These are phyloP conservation scores for Diplodus puntazzo DNA, from an alignment of 2,797 vertebrate species.

Conservation along the genomic window DNA sequence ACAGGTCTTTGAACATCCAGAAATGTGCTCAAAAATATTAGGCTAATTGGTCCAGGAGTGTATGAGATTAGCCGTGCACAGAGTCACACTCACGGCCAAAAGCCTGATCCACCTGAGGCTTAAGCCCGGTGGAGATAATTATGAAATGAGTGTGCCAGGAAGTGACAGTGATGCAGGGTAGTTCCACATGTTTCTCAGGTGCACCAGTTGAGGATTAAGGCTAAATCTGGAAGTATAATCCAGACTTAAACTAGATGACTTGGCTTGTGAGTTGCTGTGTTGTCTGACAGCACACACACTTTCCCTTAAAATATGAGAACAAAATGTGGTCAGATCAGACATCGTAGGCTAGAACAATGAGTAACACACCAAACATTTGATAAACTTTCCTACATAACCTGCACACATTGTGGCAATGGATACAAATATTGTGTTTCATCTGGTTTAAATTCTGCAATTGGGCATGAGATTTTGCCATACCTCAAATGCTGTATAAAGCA, in stretches of 20 bases:
- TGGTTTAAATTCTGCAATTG: not conserved
- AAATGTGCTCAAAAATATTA: too few species aligned
- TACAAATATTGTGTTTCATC: not conserved
- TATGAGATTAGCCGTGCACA: too few species aligned
- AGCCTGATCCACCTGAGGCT: too few species aligned
- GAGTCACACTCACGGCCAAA: too few species aligned
- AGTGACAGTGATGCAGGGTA: not conserved
- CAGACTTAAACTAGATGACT: not conserved
- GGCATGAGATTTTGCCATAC: not conserved
- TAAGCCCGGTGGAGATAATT: not conserved
- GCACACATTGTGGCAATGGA: not conserved
- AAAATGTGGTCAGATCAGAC: not conserved
- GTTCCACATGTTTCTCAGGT: conserved; percentile 9
- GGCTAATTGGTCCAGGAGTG: too few species aligned
- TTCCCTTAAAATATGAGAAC: not conserved
- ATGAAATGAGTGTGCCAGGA: not conserved
- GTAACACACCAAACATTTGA: not conserved
- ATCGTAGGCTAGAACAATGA: not conserved
- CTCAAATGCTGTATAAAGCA: not conserved
- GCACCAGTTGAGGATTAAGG: not conserved
- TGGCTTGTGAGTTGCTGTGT: not conserved
- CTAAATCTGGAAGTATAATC: conserved; percentile 3
- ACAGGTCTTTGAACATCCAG: too few species aligned
- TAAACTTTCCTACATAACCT: not conserved
- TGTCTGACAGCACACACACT: not conserved